These are phyloP conservation scores for Microplitis demolitor DNA, from an alignment of 1,140 invertebrate species.

Conservation along the genomic window DNA sequence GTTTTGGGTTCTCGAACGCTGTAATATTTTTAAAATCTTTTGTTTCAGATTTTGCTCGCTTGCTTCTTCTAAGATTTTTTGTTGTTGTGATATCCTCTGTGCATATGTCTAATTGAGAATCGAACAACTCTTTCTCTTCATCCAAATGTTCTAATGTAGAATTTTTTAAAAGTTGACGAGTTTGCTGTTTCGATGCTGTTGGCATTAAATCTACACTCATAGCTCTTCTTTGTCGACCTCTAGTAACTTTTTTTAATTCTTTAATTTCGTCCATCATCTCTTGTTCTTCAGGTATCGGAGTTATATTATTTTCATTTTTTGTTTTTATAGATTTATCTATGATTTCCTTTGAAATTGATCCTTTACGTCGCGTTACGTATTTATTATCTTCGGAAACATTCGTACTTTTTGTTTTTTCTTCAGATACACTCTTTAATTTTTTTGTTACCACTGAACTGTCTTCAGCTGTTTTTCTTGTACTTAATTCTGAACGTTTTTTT, in stretches of 20 bases:
- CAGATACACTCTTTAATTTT: constrained; percentile 36
- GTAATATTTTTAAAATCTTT: constrained; percentile 14
- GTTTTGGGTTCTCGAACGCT: not conserved
- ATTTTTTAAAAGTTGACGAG: not conserved
- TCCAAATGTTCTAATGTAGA: not conserved
- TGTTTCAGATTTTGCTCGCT: constrained; percentile 30
- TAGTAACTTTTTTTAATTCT: constrained; percentile 1
- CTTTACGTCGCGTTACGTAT: not conserved
- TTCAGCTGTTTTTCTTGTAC: constrained; percentile 13
- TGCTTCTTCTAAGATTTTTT: constrained; percentile 29
- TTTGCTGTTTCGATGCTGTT: not conserved
- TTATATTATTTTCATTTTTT: constrained; percentile 21
- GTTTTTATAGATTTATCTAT: constrained; percentile 3
- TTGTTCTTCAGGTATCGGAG: constrained; percentile 46
- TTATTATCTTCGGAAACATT: not conserved
- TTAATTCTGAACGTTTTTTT: constrained; percentile 11
- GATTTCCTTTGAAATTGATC: not conserved
- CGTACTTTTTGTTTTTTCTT: not conserved
- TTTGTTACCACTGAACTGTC: constrained; percentile 33
- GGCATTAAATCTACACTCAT: constrained; percentile 39
- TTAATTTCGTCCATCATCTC: not conserved
- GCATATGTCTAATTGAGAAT: not conserved
- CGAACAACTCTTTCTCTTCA: not conserved
- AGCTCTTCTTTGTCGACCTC: constrained; percentile 40
- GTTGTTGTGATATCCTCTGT: constrained; percentile 10